Evolutionary conservation across 2,888 invertebrate species (phyloP).

Genomic region (Acronicta leporina): DNA sequence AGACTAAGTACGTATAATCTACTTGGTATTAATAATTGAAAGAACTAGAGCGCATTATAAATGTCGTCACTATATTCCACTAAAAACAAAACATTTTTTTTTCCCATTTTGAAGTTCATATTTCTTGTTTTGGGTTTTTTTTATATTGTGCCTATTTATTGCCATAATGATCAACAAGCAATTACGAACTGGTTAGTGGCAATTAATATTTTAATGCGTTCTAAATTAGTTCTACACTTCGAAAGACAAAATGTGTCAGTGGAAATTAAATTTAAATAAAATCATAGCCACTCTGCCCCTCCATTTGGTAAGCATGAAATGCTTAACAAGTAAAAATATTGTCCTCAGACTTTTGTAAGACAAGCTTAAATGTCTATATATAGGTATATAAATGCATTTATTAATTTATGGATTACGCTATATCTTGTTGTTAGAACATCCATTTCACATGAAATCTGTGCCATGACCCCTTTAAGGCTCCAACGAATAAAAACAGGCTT

Average conservation of each 20-base stretch:
- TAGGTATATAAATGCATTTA: slow-evolving; percentile 45
- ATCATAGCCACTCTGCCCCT: not conserved
- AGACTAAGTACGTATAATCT: slow-evolving; percentile 14
- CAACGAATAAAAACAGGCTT: slow-evolving; percentile 57
- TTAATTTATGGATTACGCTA: slow-evolving; percentile 43
- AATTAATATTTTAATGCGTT: slow-evolving; percentile 4
- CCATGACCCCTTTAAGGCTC: slow-evolving; percentile 48
- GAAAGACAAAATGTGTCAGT: not conserved
- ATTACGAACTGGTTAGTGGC: too few species aligned
- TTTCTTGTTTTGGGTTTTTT: too few species aligned
- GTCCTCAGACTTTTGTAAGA: slow-evolving; percentile 25
- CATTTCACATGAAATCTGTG: slow-evolving; percentile 43
- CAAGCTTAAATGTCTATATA: slow-evolving; percentile 18
- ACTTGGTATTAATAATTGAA: slow-evolving; percentile 2
- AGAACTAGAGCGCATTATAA: slow-evolving; percentile 14
- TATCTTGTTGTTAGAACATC: slow-evolving; percentile 25
- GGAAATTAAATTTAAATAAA: not conserved
- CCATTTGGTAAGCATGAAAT: slow-evolving; percentile 30
- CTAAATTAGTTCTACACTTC: not conserved
- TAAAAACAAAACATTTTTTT: too few species aligned
- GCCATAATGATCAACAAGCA: too few species aligned
- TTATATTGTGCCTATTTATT: too few species aligned
- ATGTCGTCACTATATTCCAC: not conserved
- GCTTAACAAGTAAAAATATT: slow-evolving; percentile 16
- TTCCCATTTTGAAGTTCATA: too few species aligned